These are phyloP conservation scores for Melipona bicolor DNA, from an alignment of 2,888 invertebrate genomes.

Conservation along the genomic window DNA sequence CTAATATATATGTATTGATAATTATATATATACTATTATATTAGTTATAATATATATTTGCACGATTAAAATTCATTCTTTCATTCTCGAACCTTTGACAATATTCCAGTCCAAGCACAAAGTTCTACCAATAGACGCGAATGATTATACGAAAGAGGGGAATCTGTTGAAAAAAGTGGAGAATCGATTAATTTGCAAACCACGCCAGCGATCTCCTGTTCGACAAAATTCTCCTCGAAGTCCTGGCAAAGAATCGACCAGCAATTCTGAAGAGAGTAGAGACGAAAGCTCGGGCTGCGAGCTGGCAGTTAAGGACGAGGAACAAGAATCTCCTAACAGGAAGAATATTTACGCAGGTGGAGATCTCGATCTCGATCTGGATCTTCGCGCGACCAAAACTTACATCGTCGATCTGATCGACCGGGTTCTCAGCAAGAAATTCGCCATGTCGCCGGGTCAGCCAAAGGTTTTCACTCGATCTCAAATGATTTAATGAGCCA, in stretches of 20 bases:
- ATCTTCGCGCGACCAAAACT: conserved; percentile 84
- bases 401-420: conserved; percentile 85
- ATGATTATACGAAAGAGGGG: conserved; percentile 14
- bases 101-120: background rate
- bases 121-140: background rate
- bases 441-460: conserved; percentile 77
- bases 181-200: conserved; percentile 15
- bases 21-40: too few species aligned
- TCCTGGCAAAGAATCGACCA: conserved; percentile 4
- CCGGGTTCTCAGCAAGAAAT: conserved; percentile 83
- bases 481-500: background rate
- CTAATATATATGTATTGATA: too few species aligned
- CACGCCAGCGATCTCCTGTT: background rate
- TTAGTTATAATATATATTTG: too few species aligned
- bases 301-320: conserved; percentile 32
- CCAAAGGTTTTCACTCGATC: conserved; percentile 54
- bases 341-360: conserved; percentile 67
- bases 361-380: conserved; percentile 83
- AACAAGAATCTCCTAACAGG: conserved; percentile 2
- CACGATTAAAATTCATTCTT: background rate
- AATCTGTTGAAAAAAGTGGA: conserved; percentile 15
- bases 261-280: conserved; percentile 19
- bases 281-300: conserved; percentile 23
- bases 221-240: conserved; percentile 1
- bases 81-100: background rate